phyloP scores from a whole-genome alignment of 2,888 invertebrate genomes.

The Pseudeuparius sepicola region DNA sequence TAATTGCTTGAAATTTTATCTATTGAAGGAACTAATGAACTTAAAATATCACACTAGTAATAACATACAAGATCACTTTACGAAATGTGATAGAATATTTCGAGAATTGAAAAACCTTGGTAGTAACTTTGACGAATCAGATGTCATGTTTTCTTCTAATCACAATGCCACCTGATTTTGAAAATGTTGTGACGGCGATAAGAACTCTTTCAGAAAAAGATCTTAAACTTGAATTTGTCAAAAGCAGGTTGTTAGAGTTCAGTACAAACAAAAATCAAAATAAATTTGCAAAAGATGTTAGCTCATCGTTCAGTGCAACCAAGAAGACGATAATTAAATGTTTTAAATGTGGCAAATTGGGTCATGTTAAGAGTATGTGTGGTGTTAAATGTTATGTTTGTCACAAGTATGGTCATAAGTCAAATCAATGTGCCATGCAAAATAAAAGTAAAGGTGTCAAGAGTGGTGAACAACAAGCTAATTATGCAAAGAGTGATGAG shows the following conservation, averaged over 20 bases:
- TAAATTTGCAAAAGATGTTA: neutral
- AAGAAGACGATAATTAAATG: slow-evolving; percentile 12
- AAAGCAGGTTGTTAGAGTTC: slow-evolving; percentile 17
- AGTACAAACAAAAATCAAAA: slow-evolving; percentile 10
- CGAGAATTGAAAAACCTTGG: slow-evolving; percentile 22
- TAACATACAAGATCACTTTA: too few relatives aligned
- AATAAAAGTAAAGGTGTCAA: too few relatives aligned
- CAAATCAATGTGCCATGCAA: too few relatives aligned
- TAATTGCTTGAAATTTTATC: too few relatives aligned
- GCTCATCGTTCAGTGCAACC: slow-evolving; percentile 4
- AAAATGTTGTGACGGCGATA: slow-evolving; percentile 19
- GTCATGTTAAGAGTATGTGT: slow-evolving; percentile 16
- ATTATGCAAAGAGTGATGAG: slow-evolving; percentile 10
- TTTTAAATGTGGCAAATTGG: slow-evolving; percentile 18
- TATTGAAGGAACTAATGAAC: too few relatives aligned
- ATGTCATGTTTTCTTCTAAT: slow-evolving; percentile 18
- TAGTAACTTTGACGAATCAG: too few relatives aligned
- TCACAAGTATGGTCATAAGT: slow-evolving; percentile 10
- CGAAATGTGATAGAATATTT: slow-evolving; percentile 16
- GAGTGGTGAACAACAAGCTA: slow-evolving; percentile 10
- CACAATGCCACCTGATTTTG: slow-evolving; percentile 20
- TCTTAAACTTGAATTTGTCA: slow-evolving; percentile 14
- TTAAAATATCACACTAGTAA: too few relatives aligned
- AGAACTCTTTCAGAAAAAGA: slow-evolving; percentile 18
- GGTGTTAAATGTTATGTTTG: slow-evolving; percentile 18